Conservation (phyloP, 2,797 vertebrate genomes). For the Sylvia borin region DNA sequence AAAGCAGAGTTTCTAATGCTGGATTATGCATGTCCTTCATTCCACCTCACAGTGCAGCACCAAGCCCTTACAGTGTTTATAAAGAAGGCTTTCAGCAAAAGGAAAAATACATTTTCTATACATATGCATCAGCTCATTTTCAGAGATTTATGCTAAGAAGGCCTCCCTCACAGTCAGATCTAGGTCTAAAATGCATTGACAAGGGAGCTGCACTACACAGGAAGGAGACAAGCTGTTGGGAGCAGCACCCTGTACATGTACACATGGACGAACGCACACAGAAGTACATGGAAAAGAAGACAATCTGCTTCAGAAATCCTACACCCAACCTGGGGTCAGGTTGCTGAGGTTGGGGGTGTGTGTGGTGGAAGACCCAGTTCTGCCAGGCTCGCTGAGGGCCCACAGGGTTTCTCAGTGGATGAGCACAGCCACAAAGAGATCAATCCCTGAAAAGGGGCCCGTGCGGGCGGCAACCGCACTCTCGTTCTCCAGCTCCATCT, state of each 20-base stretch:
- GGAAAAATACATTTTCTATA: slow-evolving; percentile 39
- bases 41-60: slow-evolving; percentile 26
- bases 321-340: neutral
- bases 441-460: neutral
- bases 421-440: neutral
- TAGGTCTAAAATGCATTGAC: slow-evolving; percentile 7
- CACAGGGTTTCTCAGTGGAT: neutral
- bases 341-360: neutral
- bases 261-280: slow-evolving; percentile 8
- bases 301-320: slow-evolving; percentile 21
- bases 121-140: slow-evolving; percentile 32
- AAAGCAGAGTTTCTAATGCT: neutral
- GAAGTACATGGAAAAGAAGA: slow-evolving; percentile 15
- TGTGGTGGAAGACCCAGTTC: slow-evolving; percentile 20
- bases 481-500: neutral
- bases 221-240: slow-evolving; percentile 26
- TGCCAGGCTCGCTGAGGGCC: neutral
- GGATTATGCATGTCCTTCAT: neutral
- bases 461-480: neutral
- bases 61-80: slow-evolving; percentile 15
- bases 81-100: slow-evolving; percentile 2
- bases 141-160: slow-evolving; percentile 33
- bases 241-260: slow-evolving; percentile 8
- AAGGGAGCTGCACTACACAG: slow-evolving; percentile 16
- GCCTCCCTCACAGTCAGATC: slow-evolving; percentile 37